A percentile compares a stretch with the other conserved stretches of the same genome.
Evolutionary conservation across 2,888 invertebrate genomes (phyloP).

Genomic region (Dicyrtoma fusca): DNA sequence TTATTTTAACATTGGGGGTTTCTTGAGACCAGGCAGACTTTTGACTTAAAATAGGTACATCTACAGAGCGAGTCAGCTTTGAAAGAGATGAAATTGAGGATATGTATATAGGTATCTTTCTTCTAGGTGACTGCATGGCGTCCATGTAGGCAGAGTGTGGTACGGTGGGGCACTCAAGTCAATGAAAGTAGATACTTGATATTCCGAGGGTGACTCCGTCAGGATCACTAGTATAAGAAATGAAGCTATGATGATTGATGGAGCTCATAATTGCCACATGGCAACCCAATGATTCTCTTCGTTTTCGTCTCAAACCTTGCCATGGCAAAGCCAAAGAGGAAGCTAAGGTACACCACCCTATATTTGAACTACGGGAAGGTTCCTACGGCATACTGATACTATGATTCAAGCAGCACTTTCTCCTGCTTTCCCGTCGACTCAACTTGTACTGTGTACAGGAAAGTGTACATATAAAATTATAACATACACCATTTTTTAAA

Average conservation of each 20-base stretch:
- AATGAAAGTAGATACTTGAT: slow-evolving; percentile 16
- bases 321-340: background rate
- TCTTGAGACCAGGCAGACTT: too few relatives aligned
- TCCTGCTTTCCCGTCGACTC: too few relatives aligned
- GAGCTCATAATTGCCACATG: slow-evolving; percentile 39
- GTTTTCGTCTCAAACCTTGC: slow-evolving; percentile 16
- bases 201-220: slow-evolving; percentile 32
- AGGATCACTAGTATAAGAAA: slow-evolving; percentile 34
- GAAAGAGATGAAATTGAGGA: background rate
- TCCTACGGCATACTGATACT: background rate
- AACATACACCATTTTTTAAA: too few relatives aligned
- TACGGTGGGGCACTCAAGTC: background rate
- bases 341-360: slow-evolving; percentile 4
- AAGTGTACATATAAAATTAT: too few relatives aligned
- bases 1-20: too few relatives aligned
- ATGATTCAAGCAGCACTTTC: too few relatives aligned
- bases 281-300: slow-evolving; percentile 18
- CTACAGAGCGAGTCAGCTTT: background rate
- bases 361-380: background rate
- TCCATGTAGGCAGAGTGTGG: background rate
- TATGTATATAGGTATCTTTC: background rate
- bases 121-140: too few relatives aligned
- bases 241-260: slow-evolving; percentile 41
- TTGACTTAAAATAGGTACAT: background rate
- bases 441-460: too few relatives aligned